These are phyloP conservation scores for Monochamus saltuarius DNA, from an alignment of 1,140 invertebrate genomes.

Conservation along the genomic window DNA sequence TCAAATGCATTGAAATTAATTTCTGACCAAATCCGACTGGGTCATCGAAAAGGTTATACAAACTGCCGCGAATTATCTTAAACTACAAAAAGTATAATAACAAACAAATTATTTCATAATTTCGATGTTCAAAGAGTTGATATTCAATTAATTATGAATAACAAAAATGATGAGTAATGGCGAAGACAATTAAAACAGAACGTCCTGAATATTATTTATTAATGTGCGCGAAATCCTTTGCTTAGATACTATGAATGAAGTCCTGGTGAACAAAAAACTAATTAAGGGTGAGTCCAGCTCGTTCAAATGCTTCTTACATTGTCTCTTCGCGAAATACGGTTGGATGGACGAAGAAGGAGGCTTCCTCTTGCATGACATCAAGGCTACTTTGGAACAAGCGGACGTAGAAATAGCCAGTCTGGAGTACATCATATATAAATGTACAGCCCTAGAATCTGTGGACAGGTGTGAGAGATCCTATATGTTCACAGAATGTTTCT, in stretches of 20 bases:
- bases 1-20: too few species aligned
- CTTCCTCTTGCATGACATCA: slow-evolving; percentile 39
- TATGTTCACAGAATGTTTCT: slow-evolving; percentile 41
- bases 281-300: slow-evolving; percentile 24
- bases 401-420: slow-evolving; percentile 34
- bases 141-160: not conserved
- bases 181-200: not conserved
- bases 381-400: slow-evolving; percentile 34
- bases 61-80: too few species aligned
- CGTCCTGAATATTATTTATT: not conserved
- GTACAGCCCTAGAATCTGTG: slow-evolving; percentile 36
- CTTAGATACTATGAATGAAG: slow-evolving; percentile 42
- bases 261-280: slow-evolving; percentile 38
- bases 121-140: not conserved
- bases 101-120: not conserved
- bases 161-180: not conserved
- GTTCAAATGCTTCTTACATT: slow-evolving; percentile 43
- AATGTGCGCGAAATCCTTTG: not conserved
- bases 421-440: slow-evolving; percentile 41
- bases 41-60: too few species aligned
- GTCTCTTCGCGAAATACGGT: slow-evolving; percentile 42
- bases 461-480: slow-evolving; percentile 39
- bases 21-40: too few species aligned
- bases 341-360: slow-evolving; percentile 45
- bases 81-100: not conserved